Evolutionary conservation across 2,888 invertebrate genomes (phyloP).

Genomic region (Onchidella celtica): DNA sequence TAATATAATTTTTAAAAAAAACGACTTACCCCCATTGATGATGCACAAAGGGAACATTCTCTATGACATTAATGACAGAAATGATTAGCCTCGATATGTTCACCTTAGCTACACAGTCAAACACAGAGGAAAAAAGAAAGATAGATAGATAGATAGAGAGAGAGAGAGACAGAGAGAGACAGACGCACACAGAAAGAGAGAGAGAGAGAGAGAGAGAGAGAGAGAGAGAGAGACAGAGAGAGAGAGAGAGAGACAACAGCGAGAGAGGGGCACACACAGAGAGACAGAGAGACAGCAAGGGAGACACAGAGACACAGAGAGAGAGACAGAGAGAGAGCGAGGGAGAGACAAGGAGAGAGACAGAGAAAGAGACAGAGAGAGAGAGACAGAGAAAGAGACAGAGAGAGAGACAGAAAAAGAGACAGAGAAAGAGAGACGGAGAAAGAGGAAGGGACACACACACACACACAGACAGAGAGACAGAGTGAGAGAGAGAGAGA

Average conservation of each 20-base stretch:
- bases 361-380: slow-evolving; percentile 25
- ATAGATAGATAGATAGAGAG: neutral
- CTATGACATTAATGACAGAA: too few relatives aligned
- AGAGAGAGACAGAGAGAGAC: slow-evolving; percentile 11
- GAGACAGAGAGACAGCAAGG: slow-evolving; percentile 13
- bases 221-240: neutral
- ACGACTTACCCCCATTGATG: too few relatives aligned
- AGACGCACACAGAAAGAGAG: slow-evolving; percentile 10
- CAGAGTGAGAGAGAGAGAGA: slow-evolving; percentile 88
- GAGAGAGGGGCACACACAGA: slow-evolving; percentile 11
- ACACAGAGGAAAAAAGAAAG: neutral
- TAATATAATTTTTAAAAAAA: too few relatives aligned
- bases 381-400: slow-evolving; percentile 17
- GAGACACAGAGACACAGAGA: slow-evolving; percentile 16
- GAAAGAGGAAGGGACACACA: neutral
- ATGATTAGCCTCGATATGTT: too few relatives aligned
- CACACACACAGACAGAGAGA: neutral
- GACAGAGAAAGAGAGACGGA: slow-evolving; percentile 27
- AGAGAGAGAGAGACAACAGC: neutral
- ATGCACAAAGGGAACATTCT: too few relatives aligned
- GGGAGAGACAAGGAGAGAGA: slow-evolving; percentile 21
- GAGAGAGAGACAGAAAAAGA: slow-evolving; percentile 27
- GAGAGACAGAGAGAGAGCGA: slow-evolving; percentile 4
- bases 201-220: too few relatives aligned
- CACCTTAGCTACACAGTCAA: too few relatives aligned